A percentile compares a stretch with the other conserved stretches of the same genome.
phyloP scores from a whole-genome alignment of 2,113 vertebrate genomes.

The Zeus faber region DNA sequence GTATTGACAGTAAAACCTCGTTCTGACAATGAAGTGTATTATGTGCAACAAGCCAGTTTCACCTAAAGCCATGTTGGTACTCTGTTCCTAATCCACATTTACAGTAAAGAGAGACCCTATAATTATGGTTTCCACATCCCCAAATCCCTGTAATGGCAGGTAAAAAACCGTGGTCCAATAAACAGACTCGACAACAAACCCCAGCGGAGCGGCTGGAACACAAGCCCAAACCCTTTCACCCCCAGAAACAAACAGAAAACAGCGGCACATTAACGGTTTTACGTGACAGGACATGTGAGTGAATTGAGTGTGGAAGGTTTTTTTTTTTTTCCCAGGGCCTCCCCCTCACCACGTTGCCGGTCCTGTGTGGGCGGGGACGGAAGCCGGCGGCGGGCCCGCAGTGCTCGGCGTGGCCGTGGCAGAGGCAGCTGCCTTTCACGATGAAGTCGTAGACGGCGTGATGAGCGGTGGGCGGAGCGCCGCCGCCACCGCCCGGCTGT shows the following conservation, averaged over 20 bases:
- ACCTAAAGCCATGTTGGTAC: constrained; percentile 24
- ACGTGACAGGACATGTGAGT: constrained; percentile 8
- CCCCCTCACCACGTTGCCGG: constrained; percentile 78
- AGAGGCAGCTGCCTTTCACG: constrained; percentile 91
- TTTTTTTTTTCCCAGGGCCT: neutral
- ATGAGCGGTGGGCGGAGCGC: constrained; percentile 66
- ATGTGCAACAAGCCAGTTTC: constrained; percentile 16
- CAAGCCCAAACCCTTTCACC: constrained; percentile 32
- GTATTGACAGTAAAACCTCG: neutral
- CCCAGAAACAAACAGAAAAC: constrained; percentile 37
- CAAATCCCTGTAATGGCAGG: constrained; percentile 56
- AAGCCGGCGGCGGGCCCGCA: constrained; percentile 75
- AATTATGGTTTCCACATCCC: constrained; percentile 57
- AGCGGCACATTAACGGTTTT: no score
- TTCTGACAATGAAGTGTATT: no score
- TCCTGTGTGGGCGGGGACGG: constrained; percentile 61
- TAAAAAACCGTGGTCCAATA: constrained; percentile 41
- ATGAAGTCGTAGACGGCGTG: constrained; percentile 90
- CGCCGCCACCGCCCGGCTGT: constrained; percentile 26
- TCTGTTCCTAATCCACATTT: constrained; percentile 36
- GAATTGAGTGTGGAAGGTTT: neutral
- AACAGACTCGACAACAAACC: constrained; percentile 35
- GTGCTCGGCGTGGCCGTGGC: constrained; percentile 87
- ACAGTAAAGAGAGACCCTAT: constrained; percentile 44
- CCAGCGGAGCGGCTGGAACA: constrained; percentile 11